A percentile compares a stretch with the other conserved stretches of the same genome.
phyloP scores from a whole-genome alignment of 2,888 invertebrate genomes.

The Cantharis rufa region DNA sequence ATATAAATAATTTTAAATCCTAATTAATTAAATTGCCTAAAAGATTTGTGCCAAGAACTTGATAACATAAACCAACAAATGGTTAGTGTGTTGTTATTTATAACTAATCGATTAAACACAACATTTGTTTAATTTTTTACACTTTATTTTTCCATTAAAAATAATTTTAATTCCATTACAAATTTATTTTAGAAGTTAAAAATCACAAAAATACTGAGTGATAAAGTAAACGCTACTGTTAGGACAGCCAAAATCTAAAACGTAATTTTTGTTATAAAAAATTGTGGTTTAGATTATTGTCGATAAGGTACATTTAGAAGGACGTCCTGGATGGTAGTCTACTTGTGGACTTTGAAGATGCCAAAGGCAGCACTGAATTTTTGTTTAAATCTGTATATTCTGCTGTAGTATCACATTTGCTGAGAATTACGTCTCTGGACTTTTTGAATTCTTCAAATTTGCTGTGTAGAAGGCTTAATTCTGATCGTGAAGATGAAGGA shows the following conservation, averaged over 20 bases:
- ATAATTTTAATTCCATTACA: neutral
- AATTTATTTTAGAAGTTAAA: neutral
- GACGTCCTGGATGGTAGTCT: constrained; percentile 49
- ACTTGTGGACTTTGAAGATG: constrained; percentile 43
- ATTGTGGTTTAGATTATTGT: neutral
- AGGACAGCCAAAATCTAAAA: neutral
- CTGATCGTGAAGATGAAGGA: constrained; percentile 59
- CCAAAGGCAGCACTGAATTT: constrained; percentile 36
- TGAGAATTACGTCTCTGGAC: constrained; percentile 51
- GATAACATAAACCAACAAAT: neutral
- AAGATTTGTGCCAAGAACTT: neutral
- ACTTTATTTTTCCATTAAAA: neutral
- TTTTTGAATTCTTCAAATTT: constrained; percentile 64
- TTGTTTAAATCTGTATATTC: constrained; percentile 36
- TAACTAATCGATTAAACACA: neutral
- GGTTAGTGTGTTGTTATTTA: neutral
- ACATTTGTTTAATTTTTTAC: neutral
- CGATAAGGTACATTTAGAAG: constrained; percentile 38
- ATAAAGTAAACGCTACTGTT: neutral
- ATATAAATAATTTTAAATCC: neutral
- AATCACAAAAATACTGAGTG: neutral
- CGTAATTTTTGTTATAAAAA: neutral
- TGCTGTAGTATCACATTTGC: constrained; percentile 25
- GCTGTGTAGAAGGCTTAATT: constrained; percentile 56
- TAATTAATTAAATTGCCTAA: neutral